Evolutionary conservation across 2,113 vertebrate species (phyloP).

Genomic region (Nycticryphes semicollaris): DNA sequence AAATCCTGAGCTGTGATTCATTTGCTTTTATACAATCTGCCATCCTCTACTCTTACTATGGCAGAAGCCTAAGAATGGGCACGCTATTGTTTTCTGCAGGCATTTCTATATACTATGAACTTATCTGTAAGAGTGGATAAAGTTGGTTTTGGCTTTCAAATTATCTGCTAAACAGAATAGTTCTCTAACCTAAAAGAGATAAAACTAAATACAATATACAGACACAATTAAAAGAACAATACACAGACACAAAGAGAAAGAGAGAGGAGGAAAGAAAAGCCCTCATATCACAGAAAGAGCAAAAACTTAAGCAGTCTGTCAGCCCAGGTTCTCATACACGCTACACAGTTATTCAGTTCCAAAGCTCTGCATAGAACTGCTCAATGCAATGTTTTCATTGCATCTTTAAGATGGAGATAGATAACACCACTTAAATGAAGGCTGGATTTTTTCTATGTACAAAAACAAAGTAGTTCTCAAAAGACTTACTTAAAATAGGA

Average conservation of each 20-base stretch:
- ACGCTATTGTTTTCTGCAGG: neutral
- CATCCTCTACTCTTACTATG: neutral
- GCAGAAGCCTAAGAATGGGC: neutral
- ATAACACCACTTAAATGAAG: neutral
- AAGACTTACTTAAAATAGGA: neutral
- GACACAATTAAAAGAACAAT: neutral
- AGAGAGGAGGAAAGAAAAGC: neutral
- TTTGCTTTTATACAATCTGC: conserved; percentile 25
- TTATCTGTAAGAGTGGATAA: conserved; percentile 39
- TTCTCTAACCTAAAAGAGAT: neutral
- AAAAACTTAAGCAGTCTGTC: neutral
- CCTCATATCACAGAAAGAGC: neutral
- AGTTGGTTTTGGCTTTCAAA: conserved; percentile 41
- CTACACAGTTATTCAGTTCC: neutral
- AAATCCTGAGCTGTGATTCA: conserved; percentile 52
- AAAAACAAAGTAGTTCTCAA: neutral
- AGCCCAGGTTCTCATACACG: neutral
- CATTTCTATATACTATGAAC: neutral
- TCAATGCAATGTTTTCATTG: neutral
- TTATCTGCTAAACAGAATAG: neutral
- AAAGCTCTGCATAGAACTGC: neutral
- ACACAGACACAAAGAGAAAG: neutral
- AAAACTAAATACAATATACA: neutral
- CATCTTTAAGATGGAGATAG: neutral
- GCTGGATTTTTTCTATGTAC: neutral